Base-by-base conservation (phyloP, 2,888 invertebrate genomes). In the Ennomos quercinarius region DNA sequence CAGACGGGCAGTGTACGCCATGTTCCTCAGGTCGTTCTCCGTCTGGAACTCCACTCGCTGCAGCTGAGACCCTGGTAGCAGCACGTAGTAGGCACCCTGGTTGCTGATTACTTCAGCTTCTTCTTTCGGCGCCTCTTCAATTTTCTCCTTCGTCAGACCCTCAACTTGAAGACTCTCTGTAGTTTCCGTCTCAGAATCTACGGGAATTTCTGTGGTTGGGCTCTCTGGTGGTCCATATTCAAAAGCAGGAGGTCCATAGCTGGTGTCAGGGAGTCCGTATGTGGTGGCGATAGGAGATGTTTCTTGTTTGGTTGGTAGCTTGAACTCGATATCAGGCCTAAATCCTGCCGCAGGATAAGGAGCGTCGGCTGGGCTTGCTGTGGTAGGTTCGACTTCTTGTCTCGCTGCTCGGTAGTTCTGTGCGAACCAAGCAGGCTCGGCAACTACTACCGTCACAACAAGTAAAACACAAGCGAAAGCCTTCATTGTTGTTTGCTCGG, bases 1-100 rank as follows among this genome's bases (percentile, higher is more conserved):
- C 59, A 95, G 89, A 69, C 93, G 93, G 9, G 95, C 95, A 40
- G 94, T 94, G 74, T 94, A 95, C 13, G 94, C 95, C 95, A 95
- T 95, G 54, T 95, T 94, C 79, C 73, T 80, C 6, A 86, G 34
- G 42, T 91, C 91, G 45, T 91, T 90, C 60, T 89, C 84, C 0
- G 94, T 94, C 60, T 93, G 87, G 83, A 94, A 95, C 68, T 91
- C 93, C 10, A 95, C 94, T 57, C 93, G 91, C 71, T 95, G 95
- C 2, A 95, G 87, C 65, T 94, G 92, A 3, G 95, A 94, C 61
- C 89, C 93, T 2, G 95, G 95, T 63, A 95, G 87, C 40, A 95
- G 93, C 8, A 95, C 91, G 78, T 95, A 95, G 79, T 95, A 95
- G 35, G 94, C 93, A 8, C 95, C 95, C 68, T 87, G 83, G 47